Percentiles rank a stretch among this genome's conserved stretches.
These are phyloP conservation scores for Aphrocallistes beatrix DNA, from an alignment of 37 sponge, comb jelly and placozoan genomes.

Conservation along the genomic window DNA sequence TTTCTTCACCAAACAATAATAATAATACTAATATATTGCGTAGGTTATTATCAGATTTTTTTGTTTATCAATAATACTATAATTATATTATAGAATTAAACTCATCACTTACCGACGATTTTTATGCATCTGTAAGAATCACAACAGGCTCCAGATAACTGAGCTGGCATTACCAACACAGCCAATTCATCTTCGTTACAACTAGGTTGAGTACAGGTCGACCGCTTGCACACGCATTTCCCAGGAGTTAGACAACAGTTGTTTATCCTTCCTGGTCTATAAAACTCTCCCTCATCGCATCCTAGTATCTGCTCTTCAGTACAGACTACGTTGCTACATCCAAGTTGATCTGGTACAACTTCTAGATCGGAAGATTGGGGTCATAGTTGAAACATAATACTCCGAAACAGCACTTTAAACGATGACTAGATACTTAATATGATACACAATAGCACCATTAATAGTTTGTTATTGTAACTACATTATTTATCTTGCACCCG, in stretches of 20 bases:
- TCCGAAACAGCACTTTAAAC: no score
- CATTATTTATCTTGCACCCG: no score
- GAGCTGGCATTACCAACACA: not conserved
- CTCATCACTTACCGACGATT: no score
- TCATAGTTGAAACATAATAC: no score
- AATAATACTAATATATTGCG: no score
- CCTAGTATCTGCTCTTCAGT: not conserved
- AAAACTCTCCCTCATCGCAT: not conserved
- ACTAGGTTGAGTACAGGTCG: not conserved
- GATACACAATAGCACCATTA: no score
- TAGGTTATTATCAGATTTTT: no score
- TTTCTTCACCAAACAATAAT: not conserved
- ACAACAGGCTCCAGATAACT: not conserved
- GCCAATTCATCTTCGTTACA: not conserved
- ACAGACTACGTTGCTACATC: not conserved
- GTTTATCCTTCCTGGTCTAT: not conserved
- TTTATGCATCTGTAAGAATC: not conserved
- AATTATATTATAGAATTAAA: no score
- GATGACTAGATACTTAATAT: no score
- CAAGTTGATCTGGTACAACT: not conserved
- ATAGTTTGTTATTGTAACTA: no score
- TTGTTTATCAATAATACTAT: no score
- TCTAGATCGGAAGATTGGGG: no score
- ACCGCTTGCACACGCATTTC: not conserved
- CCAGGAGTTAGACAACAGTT: constrained; percentile 12